Evolutionary conservation across 2,797 vertebrate genomes (phyloP).

Genomic region (Bufotes viridis): DNA sequence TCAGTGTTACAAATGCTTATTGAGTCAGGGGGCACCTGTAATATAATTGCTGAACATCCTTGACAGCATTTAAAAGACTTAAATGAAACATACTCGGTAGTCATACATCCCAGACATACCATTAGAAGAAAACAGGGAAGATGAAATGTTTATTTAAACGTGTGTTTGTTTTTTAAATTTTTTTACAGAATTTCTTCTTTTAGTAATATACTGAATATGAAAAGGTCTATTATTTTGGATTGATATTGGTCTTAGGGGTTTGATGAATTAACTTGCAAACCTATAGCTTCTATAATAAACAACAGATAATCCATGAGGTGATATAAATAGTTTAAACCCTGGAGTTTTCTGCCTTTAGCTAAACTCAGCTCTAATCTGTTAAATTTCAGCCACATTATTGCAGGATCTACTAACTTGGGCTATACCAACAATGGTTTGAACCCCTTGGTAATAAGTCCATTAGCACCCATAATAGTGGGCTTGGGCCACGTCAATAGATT

Average conservation of each 20-base stretch:
- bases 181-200: neutral
- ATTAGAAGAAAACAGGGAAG: conserved; percentile 18
- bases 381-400: no score
- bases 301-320: neutral
- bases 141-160: conserved; percentile 40
- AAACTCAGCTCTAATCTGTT: no score
- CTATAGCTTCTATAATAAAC: neutral
- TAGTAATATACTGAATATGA: neutral
- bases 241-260: no score
- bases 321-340: no score
- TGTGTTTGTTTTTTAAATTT: neutral
- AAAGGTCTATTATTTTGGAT: neutral
- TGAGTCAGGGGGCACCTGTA: conserved; percentile 60
- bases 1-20: conserved; percentile 54
- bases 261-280: neutral
- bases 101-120: conserved; percentile 49
- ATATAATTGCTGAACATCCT: conserved; percentile 58
- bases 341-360: no score
- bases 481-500: no score
- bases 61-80: conserved; percentile 57
- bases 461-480: no score
- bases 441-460: no score
- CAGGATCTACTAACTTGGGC: no score
- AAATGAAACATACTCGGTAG: conserved; percentile 52
- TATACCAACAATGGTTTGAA: no score